These are phyloP conservation scores for Dichetophora obliterata DNA, from an alignment of 2,888 invertebrate genomes.

Conservation along the genomic window DNA sequence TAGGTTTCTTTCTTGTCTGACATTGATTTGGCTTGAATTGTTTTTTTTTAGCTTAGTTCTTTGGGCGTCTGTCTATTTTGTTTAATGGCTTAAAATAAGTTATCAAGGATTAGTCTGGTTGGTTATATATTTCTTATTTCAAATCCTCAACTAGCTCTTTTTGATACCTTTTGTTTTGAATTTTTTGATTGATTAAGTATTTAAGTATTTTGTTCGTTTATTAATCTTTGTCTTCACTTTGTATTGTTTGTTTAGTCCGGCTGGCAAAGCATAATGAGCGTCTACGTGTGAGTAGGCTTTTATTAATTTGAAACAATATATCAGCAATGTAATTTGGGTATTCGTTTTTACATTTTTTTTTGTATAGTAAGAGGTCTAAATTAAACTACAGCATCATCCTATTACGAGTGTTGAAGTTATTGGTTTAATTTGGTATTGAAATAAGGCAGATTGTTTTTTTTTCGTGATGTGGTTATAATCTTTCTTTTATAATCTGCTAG, in stretches of 20 bases:
- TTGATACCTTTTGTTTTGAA: background rate
- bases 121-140: background rate
- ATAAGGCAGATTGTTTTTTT: too few relatives aligned
- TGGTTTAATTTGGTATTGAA: too few relatives aligned
- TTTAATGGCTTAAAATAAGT: conserved; percentile 45
- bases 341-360: background rate
- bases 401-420: too few relatives aligned
- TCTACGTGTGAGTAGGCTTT: background rate
- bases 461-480: too few relatives aligned
- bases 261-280: conserved; percentile 18
- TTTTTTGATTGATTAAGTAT: conserved; percentile 40
- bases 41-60: background rate
- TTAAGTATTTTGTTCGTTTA: conserved; percentile 15
- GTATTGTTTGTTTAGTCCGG: conserved; percentile 3
- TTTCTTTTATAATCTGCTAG: too few relatives aligned
- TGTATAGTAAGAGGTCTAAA: background rate
- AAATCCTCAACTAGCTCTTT: background rate
- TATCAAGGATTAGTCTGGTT: conserved; percentile 47
- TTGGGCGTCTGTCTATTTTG: conserved; percentile 26
- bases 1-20: conserved; percentile 26
- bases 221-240: conserved; percentile 25
- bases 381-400: background rate
- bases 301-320: background rate
- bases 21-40: conserved; percentile 33
- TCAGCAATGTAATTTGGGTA: background rate